Evolutionary conservation across 2,797 vertebrate genomes (phyloP), one percentile per base, ranked within the genome.

Genomic region (Gymnoscopelus microlampas): DNA sequence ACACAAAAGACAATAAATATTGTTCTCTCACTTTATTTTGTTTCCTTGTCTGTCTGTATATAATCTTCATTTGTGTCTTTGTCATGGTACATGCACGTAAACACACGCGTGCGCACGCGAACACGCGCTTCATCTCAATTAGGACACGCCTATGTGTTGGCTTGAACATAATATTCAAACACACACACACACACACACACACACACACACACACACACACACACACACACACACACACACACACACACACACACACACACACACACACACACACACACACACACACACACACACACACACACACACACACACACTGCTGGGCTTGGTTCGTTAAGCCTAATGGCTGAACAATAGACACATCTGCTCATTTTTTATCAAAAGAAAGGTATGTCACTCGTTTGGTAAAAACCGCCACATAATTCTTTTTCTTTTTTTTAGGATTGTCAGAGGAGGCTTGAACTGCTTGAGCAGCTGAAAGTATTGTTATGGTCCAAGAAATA

Each of bases 271-370:
- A 71, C 61, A 64, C 62, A 67, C 54, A 65, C 66, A 60, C 63
- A 59, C 58, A 29, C 74, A 75, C 73, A 62, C 73, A 73, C 74
- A 68, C 61, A 24, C 71, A 76, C 72, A 56, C 79, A 63, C 73
- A 66, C 68, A 63, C 58, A 66, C 71, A 47, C 64, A 78, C 75
- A 69, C 79, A 80, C 56, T 81, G 91, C 88, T 91, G 87, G 89
- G 93, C 92, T 93, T 89, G 91, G 93, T 94, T 94, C 92, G 87
- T 96, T 96, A 96, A 95, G 94, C 92, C 93, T 95, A 94, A 94
- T 92, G 90, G 87, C 80, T 78, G 90, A 95, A 97, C 96, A 97
- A 97, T 95, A 91, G 95, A 89, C 95, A 95, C 96, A 96, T 96
- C 95, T 97, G 96, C 92, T 94, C 94, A 92, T 91, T 85, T 88